Evolutionary conservation across 2,888 invertebrate genomes (phyloP).

Genomic region (Dusona sp.): DNA sequence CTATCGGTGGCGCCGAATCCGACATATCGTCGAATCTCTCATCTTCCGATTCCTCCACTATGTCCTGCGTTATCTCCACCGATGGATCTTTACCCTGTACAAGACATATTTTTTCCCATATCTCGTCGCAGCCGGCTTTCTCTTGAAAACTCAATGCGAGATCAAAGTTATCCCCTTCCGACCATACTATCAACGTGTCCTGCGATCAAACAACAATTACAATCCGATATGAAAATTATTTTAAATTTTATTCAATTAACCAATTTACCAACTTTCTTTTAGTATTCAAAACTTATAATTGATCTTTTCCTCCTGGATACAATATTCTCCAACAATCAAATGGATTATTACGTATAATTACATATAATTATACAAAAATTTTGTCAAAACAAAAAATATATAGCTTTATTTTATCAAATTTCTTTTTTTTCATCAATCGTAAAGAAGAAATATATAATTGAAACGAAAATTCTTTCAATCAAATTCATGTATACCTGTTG

Average conservation of each 20-base stretch:
- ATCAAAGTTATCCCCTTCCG: slow-evolving; percentile 99
- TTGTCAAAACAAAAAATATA: too few relatives aligned
- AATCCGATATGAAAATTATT: background rate
- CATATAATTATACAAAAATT: too few relatives aligned
- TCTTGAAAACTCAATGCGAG: slow-evolving; percentile 99
- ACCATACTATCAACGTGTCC: slow-evolving; percentile 99
- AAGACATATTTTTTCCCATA: slow-evolving; percentile 99
- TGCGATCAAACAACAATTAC: slow-evolving; percentile 77
- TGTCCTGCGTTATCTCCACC: slow-evolving; percentile 98
- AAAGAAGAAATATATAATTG: too few relatives aligned
- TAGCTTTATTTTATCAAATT: too few relatives aligned
- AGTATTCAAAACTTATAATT: too few relatives aligned
- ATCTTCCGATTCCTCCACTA: slow-evolving; percentile 98
- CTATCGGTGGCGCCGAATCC: slow-evolving; percentile 96
- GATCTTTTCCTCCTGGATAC: too few relatives aligned
- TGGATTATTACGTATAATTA: too few relatives aligned
- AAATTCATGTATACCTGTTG: slow-evolving; percentile 90
- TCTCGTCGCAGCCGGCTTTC: slow-evolving; percentile 99
- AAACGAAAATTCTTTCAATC: background rate
- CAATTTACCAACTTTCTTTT: too few relatives aligned
- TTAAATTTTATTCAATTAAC: too few relatives aligned
- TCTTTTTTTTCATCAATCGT: too few relatives aligned
- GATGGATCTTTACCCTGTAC: slow-evolving; percentile 99
- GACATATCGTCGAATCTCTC: slow-evolving; percentile 98
- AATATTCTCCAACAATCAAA: too few relatives aligned